Conservation (phyloP, 2,888 invertebrate species). For the Xylocampa areola region DNA sequence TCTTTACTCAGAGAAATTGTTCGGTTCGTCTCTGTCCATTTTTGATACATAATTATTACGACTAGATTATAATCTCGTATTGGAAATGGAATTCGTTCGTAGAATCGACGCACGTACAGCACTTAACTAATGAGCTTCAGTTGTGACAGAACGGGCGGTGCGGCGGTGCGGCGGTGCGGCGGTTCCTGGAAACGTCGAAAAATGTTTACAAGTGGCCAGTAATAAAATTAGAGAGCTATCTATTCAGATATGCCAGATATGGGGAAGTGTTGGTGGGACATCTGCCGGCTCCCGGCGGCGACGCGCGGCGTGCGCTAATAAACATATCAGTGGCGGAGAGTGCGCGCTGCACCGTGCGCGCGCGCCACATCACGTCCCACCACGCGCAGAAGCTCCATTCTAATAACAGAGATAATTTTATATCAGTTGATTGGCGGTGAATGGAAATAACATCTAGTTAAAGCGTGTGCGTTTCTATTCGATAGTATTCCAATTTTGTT, state of each 20-base stretch:
- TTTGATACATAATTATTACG: slow-evolving; percentile 44
- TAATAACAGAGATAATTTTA: not conserved
- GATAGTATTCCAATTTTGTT: too few relatives aligned
- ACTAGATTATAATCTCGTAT: slow-evolving; percentile 53
- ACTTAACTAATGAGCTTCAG: slow-evolving; percentile 53
- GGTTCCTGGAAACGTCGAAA: slow-evolving; percentile 64
- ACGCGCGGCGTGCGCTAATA: slow-evolving; percentile 57
- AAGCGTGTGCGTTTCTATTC: not conserved
- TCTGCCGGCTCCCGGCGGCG: slow-evolving; percentile 67
- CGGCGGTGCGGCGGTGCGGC: too few relatives aligned
- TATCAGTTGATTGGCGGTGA: too few relatives aligned
- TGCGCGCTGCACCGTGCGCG: slow-evolving; percentile 15
- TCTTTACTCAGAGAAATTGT: not conserved
- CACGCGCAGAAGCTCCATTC: slow-evolving; percentile 18
- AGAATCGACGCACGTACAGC: slow-evolving; percentile 49
- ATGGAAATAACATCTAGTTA: too few relatives aligned
- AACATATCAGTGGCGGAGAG: slow-evolving; percentile 63
- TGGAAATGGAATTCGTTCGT: slow-evolving; percentile 56
- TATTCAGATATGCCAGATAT: slow-evolving; percentile 80
- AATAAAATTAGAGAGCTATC: slow-evolving; percentile 79
- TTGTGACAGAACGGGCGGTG: slow-evolving; percentile 27
- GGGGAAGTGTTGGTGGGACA: slow-evolving; percentile 69
- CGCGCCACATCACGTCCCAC: not conserved
- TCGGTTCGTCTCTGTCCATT: not conserved
- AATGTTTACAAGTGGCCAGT: slow-evolving; percentile 58